Evolutionary conservation across 2,113 vertebrate genomes (phyloP), one percentile per base, ranked within the genome.

Genomic region (Plotosus lineatus): DNA sequence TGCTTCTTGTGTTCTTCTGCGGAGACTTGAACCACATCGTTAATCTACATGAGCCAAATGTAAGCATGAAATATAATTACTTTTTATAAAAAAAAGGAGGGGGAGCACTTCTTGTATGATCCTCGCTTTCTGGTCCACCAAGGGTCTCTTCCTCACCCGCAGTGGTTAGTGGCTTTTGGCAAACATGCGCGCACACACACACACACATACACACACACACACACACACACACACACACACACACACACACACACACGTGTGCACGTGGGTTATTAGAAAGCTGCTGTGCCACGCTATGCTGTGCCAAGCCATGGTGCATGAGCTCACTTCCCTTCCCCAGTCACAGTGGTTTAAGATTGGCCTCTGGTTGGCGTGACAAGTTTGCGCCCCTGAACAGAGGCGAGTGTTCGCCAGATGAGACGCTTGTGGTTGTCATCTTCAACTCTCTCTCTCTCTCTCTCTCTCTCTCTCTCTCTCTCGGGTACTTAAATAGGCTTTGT

Each of bases 311-410:
- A 79, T 86, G 77, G 78, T 71, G 75, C 73, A 90, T 94, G 93
- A 94, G 93, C 92, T 94, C 93, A 94, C 91, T 93, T 94, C 93
- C 93, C 73, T 86, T 89, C 84, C 88, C 90, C 36, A 84, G 92
- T 92, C 89, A 92, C 75, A 86, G 92, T 87, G 92, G 92, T 94
- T 93, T 90, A 80, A 85, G 78, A 87, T 90, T 90, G 90, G 90
- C 90, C 91, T 88, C 86, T 77, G 85, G 87, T 86, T 84, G 85
- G 87, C 88, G 89, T 90, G 90, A 91, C 90, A 89, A n/a, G 91
- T 91, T 90, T 92, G 88, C 88, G 90, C 87, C 86, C 89, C 84
- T 73, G 84, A 88, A 81, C 85, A 83, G 88, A 89, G 92, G 87
- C 86, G 78, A 50, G 66, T 69, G 83, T 87, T 88, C 90, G 88